These are phyloP conservation scores for Pachymerium ferrugineum DNA, from an alignment of 2,888 invertebrate species.

Conservation along the genomic window DNA sequence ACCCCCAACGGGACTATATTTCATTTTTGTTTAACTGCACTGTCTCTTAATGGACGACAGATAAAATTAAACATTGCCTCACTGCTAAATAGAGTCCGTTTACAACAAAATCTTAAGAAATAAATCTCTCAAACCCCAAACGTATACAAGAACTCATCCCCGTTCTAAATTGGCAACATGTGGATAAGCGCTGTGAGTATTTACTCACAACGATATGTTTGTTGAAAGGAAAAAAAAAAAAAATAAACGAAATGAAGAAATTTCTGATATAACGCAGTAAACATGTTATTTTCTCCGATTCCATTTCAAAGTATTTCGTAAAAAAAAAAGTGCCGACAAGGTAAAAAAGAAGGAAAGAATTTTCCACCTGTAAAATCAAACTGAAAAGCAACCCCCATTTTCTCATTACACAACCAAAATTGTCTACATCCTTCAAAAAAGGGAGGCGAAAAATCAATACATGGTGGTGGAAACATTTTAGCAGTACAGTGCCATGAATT, in stretches of 20 bases:
- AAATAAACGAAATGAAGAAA: too few relatives aligned
- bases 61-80: conserved; percentile 1
- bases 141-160: neutral
- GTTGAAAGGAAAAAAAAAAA: too few relatives aligned
- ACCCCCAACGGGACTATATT: neutral
- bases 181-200: neutral
- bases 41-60: neutral
- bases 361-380: neutral
- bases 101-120: neutral
- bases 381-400: neutral
- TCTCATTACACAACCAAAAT: neutral
- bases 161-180: neutral
- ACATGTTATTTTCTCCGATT: neutral
- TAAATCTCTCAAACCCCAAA: neutral
- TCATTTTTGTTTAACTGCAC: neutral
- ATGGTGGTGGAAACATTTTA: too few relatives aligned
- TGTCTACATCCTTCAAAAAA: too few relatives aligned
- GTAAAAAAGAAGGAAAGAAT: neutral
- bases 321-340: neutral
- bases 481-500: too few relatives aligned
- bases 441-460: too few relatives aligned
- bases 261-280: too few relatives aligned
- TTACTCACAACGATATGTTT: too few relatives aligned
- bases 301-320: neutral
- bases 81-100: neutral